These are phyloP conservation scores for Stenoptilia bipunctidactyla DNA, from an alignment of 2,888 invertebrate species.

Conservation along the genomic window DNA sequence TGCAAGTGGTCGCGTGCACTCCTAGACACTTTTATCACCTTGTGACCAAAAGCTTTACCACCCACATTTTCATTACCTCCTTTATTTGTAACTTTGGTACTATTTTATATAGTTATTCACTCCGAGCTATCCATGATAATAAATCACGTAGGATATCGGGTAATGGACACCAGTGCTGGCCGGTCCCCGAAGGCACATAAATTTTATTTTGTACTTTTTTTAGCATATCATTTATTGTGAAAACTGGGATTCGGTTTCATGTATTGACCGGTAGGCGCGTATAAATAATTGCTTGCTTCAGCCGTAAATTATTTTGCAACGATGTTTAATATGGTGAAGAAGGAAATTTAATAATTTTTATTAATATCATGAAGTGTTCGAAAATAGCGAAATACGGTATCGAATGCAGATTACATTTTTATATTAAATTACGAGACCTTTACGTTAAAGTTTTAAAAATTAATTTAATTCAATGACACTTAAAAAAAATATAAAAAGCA, in stretches of 20 bases:
- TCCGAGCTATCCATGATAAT: conserved; percentile 45
- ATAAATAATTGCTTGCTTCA: background rate
- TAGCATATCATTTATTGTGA: conserved; percentile 53
- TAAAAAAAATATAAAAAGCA: too few relatives aligned
- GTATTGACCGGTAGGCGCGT: conserved; percentile 1
- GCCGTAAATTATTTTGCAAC: background rate
- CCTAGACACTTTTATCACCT: background rate
- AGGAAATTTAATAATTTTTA: background rate
- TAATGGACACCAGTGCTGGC: conserved; percentile 49
- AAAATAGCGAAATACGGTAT: too few relatives aligned
- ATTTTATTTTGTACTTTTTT: conserved; percentile 56
- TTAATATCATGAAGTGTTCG: too few relatives aligned
- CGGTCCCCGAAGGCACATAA: conserved; percentile 56
- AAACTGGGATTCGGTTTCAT: conserved; percentile 20
- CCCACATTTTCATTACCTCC: conserved; percentile 39
- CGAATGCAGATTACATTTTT: too few relatives aligned
- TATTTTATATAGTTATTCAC: conserved; percentile 41
- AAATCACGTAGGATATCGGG: conserved; percentile 64
- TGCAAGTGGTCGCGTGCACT: background rate
- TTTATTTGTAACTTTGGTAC: conserved; percentile 26
- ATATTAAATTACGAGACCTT: too few relatives aligned
- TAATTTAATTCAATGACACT: too few relatives aligned
- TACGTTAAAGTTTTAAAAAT: too few relatives aligned
- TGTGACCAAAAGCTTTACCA: conserved; percentile 13
- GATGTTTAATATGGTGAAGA: background rate